These are phyloP conservation scores for Acrocephalus scirpaceus DNA, from an alignment of 2,797 vertebrate species.

Conservation along the genomic window DNA sequence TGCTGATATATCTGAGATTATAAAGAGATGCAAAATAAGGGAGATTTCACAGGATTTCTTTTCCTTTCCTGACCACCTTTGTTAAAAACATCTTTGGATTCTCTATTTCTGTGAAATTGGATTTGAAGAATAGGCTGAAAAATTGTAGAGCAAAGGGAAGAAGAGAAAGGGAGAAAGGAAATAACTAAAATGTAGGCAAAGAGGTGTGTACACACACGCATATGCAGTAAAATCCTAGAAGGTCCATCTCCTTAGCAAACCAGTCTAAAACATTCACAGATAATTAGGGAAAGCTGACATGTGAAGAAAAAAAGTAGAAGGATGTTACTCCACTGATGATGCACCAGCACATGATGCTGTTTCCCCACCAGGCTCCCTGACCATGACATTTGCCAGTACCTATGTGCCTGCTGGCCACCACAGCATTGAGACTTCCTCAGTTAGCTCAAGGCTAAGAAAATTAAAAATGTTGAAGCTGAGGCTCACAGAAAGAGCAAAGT, in stretches of 20 bases:
- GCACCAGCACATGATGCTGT: not conserved
- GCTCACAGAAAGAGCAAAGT: not conserved
- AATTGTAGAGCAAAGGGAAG: not conserved
- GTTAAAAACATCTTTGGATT: not conserved
- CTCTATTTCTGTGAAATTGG: not conserved
- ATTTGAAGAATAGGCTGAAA: not conserved
- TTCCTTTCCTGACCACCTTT: not conserved
- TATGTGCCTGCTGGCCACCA: not conserved
- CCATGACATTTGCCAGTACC: not conserved
- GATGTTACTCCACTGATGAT: not conserved
- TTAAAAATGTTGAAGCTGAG: not conserved
- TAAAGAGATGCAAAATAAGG: not conserved
- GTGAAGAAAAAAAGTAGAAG: not conserved
- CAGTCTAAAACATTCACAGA: not conserved
- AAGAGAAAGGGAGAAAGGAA: not conserved
- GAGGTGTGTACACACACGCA: not conserved
- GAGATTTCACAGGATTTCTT: not conserved
- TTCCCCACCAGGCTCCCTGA: not conserved
- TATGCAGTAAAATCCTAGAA: not conserved
- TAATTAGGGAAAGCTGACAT: not conserved
- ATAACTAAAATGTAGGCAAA: not conserved
- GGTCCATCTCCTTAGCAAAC: not conserved
- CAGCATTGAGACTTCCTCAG: rapidly evolving
- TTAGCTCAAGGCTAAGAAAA: not conserved
- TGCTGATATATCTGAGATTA: not conserved